Evolutionary conservation across 2,797 vertebrate genomes (phyloP), one percentile per base, ranked within the genome.

Genomic region (Manis crassicaudata): DNA sequence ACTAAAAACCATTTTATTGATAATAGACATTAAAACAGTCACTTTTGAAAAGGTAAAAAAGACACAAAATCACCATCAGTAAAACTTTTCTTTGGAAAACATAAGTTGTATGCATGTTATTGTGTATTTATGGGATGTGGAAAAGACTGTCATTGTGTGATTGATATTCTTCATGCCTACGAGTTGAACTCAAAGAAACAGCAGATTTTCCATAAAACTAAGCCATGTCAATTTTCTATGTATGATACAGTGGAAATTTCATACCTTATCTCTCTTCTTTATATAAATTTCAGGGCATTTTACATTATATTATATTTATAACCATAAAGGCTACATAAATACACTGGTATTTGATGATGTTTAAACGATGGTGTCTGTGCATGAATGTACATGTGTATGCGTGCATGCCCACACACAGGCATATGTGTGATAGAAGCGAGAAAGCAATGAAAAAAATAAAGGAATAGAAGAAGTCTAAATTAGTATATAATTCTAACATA

Each of bases 71-170:
- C 13, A 63, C 18, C 5, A 79, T 32, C 7, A 81, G 2, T 81
- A 85, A 94, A n/a, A 73, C 20, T 86, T 95, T 29, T 8, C 29
- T 91, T 94, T 90, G 29, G 56, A 43, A 95, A 90, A 86, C 4
- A 92, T 18, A 94, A 12, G 2, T 21, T 67, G 8, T 54, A 67
- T 60, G 1, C 1, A 67, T 35, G 0, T 56, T 37, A 81, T 23
- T 60, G 4, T 65, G 8, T 65, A 86, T 68, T 40, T 37, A 83
- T 13, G 8, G 6, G 40, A 63, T 63, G 2, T 8, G 10, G 90
- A 84, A 76, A 11, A 5, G 4, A 52, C 7, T 52, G 14, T 60
- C 13, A 83, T 63, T 62, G 6, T 18, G 21, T 58, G 5, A 88
- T 21, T 82, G 14, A 81, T 85, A 67, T 35, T 92, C 43, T 90